Evolutionary conservation across 2,113 vertebrate genomes (phyloP).

Genomic region (Motacilla alba): DNA sequence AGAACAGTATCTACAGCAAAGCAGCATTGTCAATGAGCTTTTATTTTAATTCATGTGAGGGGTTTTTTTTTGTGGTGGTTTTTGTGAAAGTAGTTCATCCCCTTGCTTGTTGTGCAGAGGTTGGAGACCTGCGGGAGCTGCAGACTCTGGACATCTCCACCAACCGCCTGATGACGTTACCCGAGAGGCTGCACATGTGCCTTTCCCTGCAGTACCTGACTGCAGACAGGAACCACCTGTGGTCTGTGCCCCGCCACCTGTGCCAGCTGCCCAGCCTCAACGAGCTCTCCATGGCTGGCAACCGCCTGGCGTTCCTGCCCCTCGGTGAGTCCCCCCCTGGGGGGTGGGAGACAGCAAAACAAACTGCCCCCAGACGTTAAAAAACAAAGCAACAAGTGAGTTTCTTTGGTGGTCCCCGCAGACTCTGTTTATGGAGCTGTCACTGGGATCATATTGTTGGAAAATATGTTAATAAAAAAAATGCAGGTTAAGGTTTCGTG

Average conservation of each 20-base stretch:
- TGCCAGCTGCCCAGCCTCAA: constrained; percentile 93
- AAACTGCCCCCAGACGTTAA: not conserved
- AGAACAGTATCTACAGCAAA: not conserved
- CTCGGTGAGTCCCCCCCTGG: constrained; percentile 75
- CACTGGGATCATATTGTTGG: not conserved
- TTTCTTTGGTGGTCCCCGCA: not conserved
- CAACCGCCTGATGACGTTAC: constrained; percentile 86
- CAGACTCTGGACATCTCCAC: constrained; percentile 92
- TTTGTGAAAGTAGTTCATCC: not conserved
- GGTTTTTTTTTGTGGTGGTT: fast-evolving
- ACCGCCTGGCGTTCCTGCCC: constrained; percentile 87
- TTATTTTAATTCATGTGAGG: fast-evolving
- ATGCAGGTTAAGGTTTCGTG: not conserved
- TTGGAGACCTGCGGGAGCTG: constrained; percentile 90
- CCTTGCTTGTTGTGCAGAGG: constrained; percentile 75
- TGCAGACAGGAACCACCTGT: constrained; percentile 87
- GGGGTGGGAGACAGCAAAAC: not conserved
- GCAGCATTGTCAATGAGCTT: not conserved
- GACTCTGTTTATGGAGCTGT: not conserved
- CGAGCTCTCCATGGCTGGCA: constrained; percentile 95
- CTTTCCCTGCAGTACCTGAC: constrained; percentile 92
- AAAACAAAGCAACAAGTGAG: not conserved
- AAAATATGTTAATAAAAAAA: not conserved
- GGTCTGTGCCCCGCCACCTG: constrained; percentile 87
- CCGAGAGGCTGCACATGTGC: constrained; percentile 88